Evolutionary conservation across 1,140 invertebrate species (phyloP), one percentile per base, ranked within the genome.

Genomic region (Drosophila grimshawi): DNA sequence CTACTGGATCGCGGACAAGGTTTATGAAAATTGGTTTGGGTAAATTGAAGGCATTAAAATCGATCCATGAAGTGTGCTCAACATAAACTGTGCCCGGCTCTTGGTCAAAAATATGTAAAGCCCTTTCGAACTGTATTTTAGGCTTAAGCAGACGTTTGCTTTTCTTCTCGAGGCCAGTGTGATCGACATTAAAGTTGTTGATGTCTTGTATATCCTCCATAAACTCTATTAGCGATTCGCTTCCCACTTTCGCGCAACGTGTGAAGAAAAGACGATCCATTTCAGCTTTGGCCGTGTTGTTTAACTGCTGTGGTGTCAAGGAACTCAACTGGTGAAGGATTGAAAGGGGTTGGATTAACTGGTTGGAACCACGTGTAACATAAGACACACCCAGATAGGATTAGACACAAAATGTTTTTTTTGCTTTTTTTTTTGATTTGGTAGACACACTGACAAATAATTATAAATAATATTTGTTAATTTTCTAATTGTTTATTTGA

Each of bases 1-100:
- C 97, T 5, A 98, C 95, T 0, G 97, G 97, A 93, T 98, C 97
- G 41, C 97, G 94, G 0, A 98, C 97, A 72, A 98, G 93, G 92
- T 98, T 98, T 52, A 98, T 95, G 92, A 97, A 98, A 79, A 98
- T 97, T 0, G 97, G 97, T 80, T 96, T 95, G 0, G 96, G 95
- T 56, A 96, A 93, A 52, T 96, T 95, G 88, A 95, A 97, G 70
- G 57, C 39, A 5, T 77, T 55, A 27, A 92, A 92, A 29, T 92
- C 78, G 2, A 97, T 95, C 92, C 96, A 97, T 81, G 96, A 96
- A 5, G 96, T 95, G 81, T 97, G 96, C 85, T 97, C 96, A 60
- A 96, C 95, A 91, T 96, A 97, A 3, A 76, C 81, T 3, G 94
- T 93, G 37, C 94, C 93, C 2, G 94, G 93, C 0, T 93, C 86